A percentile compares a stretch with the other conserved stretches of the same genome.
These are phyloP conservation scores for Leptinotarsa juncta DNA, from an alignment of 2,888 invertebrate species.

Conservation along the genomic window DNA sequence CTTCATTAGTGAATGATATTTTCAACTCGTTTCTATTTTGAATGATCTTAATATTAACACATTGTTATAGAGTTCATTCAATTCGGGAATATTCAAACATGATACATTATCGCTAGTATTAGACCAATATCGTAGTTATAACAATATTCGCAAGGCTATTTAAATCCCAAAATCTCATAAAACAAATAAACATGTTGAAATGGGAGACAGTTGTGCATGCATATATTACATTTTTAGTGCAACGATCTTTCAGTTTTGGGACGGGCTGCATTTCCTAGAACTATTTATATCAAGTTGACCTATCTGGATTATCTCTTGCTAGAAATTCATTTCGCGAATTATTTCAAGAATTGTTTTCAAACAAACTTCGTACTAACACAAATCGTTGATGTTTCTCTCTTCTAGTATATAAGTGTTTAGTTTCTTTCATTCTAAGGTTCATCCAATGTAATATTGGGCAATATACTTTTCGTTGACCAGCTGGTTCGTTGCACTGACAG, in stretches of 20 bases:
- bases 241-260: slow-evolving; percentile 35
- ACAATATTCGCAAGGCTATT: slow-evolving; percentile 12
- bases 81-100: too few relatives aligned
- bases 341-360: slow-evolving; percentile 5
- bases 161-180: slow-evolving; percentile 1
- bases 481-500: too few relatives aligned
- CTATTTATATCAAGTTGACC: slow-evolving; percentile 41
- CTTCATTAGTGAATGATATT: too few relatives aligned
- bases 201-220: slow-evolving; percentile 26
- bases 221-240: slow-evolving; percentile 38
- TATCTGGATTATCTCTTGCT: slow-evolving; percentile 17
- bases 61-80: too few relatives aligned
- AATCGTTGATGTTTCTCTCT: neutral
- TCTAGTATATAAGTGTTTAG: too few relatives aligned
- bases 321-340: slow-evolving; percentile 7
- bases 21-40: too few relatives aligned
- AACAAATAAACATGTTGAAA: slow-evolving; percentile 31
- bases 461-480: too few relatives aligned
- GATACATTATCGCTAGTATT: neutral
- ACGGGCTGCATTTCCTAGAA: slow-evolving; percentile 45
- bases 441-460: too few relatives aligned
- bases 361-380: neutral
- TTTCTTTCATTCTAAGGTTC: too few relatives aligned
- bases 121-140: neutral
- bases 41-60: too few relatives aligned